Conservation (phyloP, 2,113 vertebrate species). For the Bungarus multicinctus region DNA sequence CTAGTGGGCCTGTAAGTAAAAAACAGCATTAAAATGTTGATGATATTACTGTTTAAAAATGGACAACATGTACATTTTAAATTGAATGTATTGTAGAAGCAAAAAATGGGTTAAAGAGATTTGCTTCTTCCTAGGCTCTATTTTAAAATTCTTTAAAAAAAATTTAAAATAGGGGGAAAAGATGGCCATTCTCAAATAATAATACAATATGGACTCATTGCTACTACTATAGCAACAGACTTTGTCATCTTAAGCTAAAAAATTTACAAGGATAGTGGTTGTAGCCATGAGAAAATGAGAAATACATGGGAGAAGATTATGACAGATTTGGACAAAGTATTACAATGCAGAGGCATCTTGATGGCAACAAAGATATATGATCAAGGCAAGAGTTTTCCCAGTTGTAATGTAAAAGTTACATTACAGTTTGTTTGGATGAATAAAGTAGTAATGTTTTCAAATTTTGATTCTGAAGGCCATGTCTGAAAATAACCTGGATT, state of each 20-base stretch:
- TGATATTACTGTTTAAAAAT: not conserved
- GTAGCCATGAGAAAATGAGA: not conserved
- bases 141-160: not conserved
- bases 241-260: not conserved
- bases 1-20: slow-evolving; percentile 79
- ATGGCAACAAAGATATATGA: not conserved
- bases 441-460: not conserved
- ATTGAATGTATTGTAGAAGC: not conserved
- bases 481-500: not conserved
- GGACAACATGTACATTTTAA: not conserved
- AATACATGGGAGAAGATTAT: not conserved
- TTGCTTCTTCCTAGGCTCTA: not conserved
- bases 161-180: not conserved
- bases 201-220: not conserved
- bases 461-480: not conserved
- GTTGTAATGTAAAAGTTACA: not conserved
- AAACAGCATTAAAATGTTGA: not conserved
- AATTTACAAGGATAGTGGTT: not conserved
- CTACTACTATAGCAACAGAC: not conserved
- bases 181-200: not conserved
- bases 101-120: not conserved
- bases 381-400: not conserved
- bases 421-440: not conserved
- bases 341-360: not conserved
- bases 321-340: not conserved